phyloP scores from a whole-genome alignment of 1,140 invertebrate species.

The Halesus radiatus region DNA sequence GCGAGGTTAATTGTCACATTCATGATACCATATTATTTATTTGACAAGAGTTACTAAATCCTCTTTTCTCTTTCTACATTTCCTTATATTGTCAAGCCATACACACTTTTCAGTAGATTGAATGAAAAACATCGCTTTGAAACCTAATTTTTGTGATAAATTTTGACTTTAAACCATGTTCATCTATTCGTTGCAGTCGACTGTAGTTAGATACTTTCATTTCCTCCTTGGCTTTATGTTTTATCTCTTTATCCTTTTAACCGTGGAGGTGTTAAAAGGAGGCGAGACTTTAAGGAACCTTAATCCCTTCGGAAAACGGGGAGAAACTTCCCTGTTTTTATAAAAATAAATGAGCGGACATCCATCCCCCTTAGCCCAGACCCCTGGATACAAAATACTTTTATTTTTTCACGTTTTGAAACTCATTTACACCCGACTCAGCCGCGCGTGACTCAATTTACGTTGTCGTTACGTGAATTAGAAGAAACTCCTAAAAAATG shows the following conservation, averaged over 20 bases:
- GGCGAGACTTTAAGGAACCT: constrained; percentile 33
- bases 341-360: constrained; percentile 57
- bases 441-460: constrained; percentile 55
- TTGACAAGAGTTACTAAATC: too few relatives aligned
- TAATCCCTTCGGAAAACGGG: constrained; percentile 53
- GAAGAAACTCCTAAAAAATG: constrained; percentile 38
- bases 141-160: too few relatives aligned
- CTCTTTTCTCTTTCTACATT: too few relatives aligned
- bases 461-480: constrained; percentile 54
- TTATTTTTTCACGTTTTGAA: constrained; percentile 56
- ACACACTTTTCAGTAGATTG: too few relatives aligned
- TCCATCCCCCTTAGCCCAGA: constrained; percentile 49
- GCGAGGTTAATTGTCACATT: too few relatives aligned
- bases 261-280: constrained; percentile 28
- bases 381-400: constrained; percentile 52
- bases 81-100: too few relatives aligned
- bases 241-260: constrained; percentile 39
- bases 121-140: too few relatives aligned
- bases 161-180: too few relatives aligned
- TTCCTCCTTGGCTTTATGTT: constrained; percentile 6
- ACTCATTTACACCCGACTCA: constrained; percentile 48
- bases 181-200: too few relatives aligned
- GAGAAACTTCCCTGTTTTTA: constrained; percentile 50
- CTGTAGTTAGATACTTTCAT: constrained; percentile 3
- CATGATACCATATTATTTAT: too few relatives aligned